Percentiles rank a stretch among this genome's conserved stretches.
Evolutionary conservation across 2,113 vertebrate genomes (phyloP).

Genomic region (Melanocharis versteri): DNA sequence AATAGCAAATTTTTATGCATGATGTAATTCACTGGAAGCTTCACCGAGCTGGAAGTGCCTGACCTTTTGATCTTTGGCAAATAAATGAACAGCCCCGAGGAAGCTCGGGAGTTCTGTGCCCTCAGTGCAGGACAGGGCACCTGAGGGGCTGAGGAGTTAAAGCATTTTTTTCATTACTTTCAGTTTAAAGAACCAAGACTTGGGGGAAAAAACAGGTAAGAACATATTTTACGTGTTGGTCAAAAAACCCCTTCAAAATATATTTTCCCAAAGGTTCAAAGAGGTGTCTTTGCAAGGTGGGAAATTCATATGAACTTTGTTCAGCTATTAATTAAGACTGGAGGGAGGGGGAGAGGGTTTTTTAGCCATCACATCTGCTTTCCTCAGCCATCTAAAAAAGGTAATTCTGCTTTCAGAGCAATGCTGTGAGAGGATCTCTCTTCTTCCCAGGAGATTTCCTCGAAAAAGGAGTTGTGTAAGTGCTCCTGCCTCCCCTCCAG

Average conservation of each 20-base stretch:
- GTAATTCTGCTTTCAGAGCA: not conserved
- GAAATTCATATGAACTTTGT: not conserved
- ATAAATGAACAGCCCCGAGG: not conserved
- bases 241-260: not conserved
- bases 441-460: not conserved
- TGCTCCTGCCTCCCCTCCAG: not conserved
- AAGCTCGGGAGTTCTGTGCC: not conserved
- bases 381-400: not conserved
- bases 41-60: not conserved
- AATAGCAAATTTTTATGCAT: slow-evolving; percentile 19
- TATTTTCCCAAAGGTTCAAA: not conserved
- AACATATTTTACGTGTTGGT: not conserved
- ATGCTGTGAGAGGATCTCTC: not conserved
- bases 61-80: slow-evolving; percentile 32
- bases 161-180: not conserved
- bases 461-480: not conserved
- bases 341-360: not conserved
- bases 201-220: not conserved
- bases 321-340: not conserved
- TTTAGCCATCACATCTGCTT: not conserved
- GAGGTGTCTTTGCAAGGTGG: not conserved
- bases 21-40: slow-evolving; percentile 15
- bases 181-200: no score
- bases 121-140: not conserved
- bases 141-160: not conserved